Evolutionary conservation across 2,888 invertebrate species (phyloP).

Genomic region (Noctua pronuba): DNA sequence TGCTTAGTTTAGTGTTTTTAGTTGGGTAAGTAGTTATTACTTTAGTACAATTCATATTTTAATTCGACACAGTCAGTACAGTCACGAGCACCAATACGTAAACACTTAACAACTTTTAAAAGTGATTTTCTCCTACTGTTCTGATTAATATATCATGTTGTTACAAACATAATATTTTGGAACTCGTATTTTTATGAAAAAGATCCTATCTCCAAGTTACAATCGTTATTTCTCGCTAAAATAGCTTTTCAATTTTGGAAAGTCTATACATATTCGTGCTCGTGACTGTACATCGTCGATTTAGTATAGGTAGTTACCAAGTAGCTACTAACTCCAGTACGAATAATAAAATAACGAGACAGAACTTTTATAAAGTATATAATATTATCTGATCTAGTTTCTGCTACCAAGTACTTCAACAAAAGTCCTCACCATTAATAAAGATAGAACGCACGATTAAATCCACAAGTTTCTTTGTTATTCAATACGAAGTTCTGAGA

Average conservation of each 20-base stretch:
- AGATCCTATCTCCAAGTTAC: too few species aligned
- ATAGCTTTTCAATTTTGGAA: too few species aligned
- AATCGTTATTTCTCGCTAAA: too few species aligned
- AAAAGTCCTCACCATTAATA: not conserved
- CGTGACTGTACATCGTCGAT: not conserved
- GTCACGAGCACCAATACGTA: too few species aligned
- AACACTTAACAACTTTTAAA: too few species aligned
- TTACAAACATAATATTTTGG: too few species aligned
- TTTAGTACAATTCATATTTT: not conserved
- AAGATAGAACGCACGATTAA: slow-evolving; percentile 6
- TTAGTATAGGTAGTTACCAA: not conserved
- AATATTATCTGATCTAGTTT: not conserved
- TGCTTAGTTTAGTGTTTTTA: too few species aligned
- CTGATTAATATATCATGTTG: too few species aligned
- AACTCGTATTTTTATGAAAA: too few species aligned
- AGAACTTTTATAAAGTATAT: not conserved
- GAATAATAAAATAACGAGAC: not conserved
- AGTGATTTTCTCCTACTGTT: too few species aligned
- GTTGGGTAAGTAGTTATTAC: not conserved
- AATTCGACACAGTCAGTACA: too few species aligned
- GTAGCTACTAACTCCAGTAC: not conserved
- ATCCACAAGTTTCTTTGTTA: not conserved
- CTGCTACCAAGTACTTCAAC: not conserved
- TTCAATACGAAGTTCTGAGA: not conserved
- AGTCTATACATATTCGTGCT: too few species aligned